Base-by-base conservation (phyloP, 2,113 vertebrate genomes). In the Eolophus roseicapilla region DNA sequence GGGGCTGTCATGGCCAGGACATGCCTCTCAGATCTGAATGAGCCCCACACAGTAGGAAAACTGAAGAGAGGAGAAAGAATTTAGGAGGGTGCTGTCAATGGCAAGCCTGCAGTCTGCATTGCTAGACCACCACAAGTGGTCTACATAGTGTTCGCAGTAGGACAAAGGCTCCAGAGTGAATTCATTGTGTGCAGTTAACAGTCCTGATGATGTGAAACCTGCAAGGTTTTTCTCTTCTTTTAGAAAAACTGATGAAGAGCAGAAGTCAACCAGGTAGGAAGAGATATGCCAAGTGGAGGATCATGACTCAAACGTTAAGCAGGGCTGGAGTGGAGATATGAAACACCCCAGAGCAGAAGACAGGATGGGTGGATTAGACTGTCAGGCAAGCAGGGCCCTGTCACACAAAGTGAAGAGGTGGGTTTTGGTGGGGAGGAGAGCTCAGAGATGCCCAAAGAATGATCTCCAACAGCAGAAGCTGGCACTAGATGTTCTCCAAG, bases 131-230 rank as follows among this genome's bases (percentile, higher is more conserved):
- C 11, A 7, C 14, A 24, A 88, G 15, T 9, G 18, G 20, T 60
- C 50, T 46, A 2, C 0, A 0, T 18, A 33, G 50, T 20, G 11
- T 27, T 77, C 5, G 4, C 1, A 8, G 67, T 7, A 75, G n/a
- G 46, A 14, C 23, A 28, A 77, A 82, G 16, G 29, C 24, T 79
- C 39, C 41, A 2, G 17, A 49, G 46, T 3, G 13, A 73, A 52
- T 8, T 4, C 50, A 25, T 6, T 28, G 9, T 52, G 33, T 49
- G 24, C 19, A n/a, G 60, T 44, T 86, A 46, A 27, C 14, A n/a
- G 60, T 75, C 33, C 28, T 55, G 28, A 65, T 31, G 17, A 43
- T 67, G 10, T 13, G 6, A 78, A 82, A 82, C 39, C 15, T 44
- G n/a, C 27, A 35, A n/a, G 71, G 23, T 14, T 88, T 81, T 81